Conservation (phyloP, 2,888 invertebrate species). For the Acrobasis suavella region DNA sequence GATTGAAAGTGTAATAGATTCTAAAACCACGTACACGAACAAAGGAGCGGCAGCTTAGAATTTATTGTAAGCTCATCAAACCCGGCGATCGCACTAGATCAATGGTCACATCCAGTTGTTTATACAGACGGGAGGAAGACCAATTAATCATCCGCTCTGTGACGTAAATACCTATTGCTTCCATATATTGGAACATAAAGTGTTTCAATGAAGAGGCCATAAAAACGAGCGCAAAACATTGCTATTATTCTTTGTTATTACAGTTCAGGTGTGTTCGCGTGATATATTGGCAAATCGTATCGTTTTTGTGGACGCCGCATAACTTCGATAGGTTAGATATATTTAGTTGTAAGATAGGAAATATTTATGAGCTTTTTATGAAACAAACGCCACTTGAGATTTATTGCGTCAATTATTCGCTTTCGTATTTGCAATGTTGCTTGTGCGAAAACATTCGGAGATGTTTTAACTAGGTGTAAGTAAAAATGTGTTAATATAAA, state of each 20-base stretch:
- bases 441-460: neutral
- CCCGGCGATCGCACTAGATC: neutral
- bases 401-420: slow-evolving; percentile 10
- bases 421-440: slow-evolving; percentile 5
- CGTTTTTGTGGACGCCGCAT: slow-evolving; percentile 58
- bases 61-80: too few relatives aligned
- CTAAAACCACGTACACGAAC: neutral
- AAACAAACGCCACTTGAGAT: slow-evolving; percentile 7
- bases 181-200: slow-evolving; percentile 37
- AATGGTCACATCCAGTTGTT: slow-evolving; percentile 21
- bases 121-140: slow-evolving; percentile 15
- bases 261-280: slow-evolving; percentile 73
- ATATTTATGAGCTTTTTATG: slow-evolving; percentile 18
- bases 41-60: neutral
- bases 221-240: slow-evolving; percentile 71
- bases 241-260: slow-evolving; percentile 77
- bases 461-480: neutral
- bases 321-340: slow-evolving; percentile 49
- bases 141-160: slow-evolving; percentile 32
- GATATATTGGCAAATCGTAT: slow-evolving; percentile 69
- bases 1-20: neutral
- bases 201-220: slow-evolving; percentile 70
- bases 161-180: slow-evolving; percentile 26
- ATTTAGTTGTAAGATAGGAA: slow-evolving; percentile 24
- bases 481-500: neutral